A percentile compares a stretch with the other conserved stretches of the same genome.
Evolutionary conservation across 2,888 invertebrate species (phyloP).

Genomic region (Drosophila picticornis): DNA sequence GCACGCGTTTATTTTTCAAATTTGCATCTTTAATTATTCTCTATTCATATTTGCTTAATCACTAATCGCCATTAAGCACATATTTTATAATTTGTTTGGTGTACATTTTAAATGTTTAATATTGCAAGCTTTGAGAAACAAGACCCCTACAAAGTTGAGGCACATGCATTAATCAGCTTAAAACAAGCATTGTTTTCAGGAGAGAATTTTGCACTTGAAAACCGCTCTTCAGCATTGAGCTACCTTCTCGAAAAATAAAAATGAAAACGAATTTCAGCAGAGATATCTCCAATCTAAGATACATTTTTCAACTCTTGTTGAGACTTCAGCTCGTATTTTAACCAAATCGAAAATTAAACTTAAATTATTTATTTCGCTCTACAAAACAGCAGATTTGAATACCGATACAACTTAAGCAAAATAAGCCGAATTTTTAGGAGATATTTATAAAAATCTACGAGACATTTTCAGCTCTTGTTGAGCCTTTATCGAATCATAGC

Average conservation of each 20-base stretch:
- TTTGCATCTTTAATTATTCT: slow-evolving; percentile 12
- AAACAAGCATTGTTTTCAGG: neutral
- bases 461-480: neutral
- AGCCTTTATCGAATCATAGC: neutral
- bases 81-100: slow-evolving; percentile 1
- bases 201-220: neutral
- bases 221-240: neutral
- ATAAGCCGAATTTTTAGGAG: neutral
- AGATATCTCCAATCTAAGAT: neutral
- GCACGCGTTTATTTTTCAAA: neutral
- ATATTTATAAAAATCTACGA: neutral
- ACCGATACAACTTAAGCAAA: neutral
- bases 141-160: neutral
- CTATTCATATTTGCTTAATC: neutral
- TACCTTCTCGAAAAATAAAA: neutral
- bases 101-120: slow-evolving; percentile 14
- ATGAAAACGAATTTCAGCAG: neutral
- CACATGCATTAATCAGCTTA: neutral
- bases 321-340: neutral
- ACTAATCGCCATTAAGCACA: neutral
- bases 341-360: neutral
- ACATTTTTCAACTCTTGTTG: neutral
- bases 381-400: neutral
- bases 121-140: neutral
- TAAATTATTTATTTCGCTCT: neutral